These are phyloP conservation scores for Adelosebastes latens DNA, from an alignment of 2,797 vertebrate genomes.

Conservation along the genomic window DNA sequence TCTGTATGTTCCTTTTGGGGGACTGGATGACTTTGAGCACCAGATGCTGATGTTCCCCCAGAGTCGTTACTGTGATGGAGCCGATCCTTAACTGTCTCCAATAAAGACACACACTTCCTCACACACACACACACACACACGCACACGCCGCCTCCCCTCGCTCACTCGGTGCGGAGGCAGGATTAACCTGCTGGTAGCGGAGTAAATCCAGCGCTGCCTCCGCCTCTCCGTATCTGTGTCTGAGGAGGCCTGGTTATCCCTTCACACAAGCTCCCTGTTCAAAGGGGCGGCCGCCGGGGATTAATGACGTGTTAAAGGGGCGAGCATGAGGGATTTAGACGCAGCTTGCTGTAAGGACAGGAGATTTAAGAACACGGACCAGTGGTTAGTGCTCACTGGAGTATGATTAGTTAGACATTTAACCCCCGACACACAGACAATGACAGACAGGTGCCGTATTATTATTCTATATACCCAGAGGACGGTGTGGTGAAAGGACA, in stretches of 20 bases:
- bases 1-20: conserved; percentile 68
- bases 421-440: conserved; percentile 25
- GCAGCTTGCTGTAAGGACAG: conserved; percentile 69
- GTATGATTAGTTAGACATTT: conserved; percentile 65
- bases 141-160: conserved; percentile 14
- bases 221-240: conserved; percentile 63
- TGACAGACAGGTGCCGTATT: conserved; percentile 44
- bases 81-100: conserved; percentile 75
- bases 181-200: conserved; percentile 76
- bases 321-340: conserved; percentile 70
- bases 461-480: conserved; percentile 34
- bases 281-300: conserved; percentile 69
- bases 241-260: conserved; percentile 77
- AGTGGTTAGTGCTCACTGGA: conserved; percentile 69
- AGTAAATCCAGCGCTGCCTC: conserved; percentile 70
- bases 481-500: conserved; percentile 17
- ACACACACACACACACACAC: not conserved
- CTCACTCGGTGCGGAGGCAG: conserved; percentile 61
- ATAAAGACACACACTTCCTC: conserved; percentile 54
- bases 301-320: conserved; percentile 80
- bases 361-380: conserved; percentile 72
- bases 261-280: conserved; percentile 67
- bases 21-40: conserved; percentile 79
- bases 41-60: conserved; percentile 78
- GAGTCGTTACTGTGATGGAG: conserved; percentile 73